These are phyloP conservation scores for Lepidurus packardi DNA, from an alignment of 1,140 invertebrate species.

Conservation along the genomic window DNA sequence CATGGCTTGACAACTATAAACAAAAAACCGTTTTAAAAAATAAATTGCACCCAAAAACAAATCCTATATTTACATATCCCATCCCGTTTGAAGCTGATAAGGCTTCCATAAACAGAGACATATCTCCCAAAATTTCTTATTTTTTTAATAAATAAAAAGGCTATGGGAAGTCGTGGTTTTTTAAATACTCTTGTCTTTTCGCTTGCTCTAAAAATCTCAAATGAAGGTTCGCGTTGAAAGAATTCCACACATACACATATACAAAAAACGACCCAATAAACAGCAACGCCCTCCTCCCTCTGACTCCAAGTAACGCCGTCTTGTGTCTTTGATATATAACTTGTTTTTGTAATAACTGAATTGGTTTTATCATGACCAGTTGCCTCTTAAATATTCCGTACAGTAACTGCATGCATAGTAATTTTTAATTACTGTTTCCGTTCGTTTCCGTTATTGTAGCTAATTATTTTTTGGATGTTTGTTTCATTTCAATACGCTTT, in stretches of 20 bases:
- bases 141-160: neutral
- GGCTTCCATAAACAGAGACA: neutral
- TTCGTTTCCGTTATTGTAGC: conserved; percentile 31
- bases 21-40: neutral
- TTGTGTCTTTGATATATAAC: conserved; percentile 36
- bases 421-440: conserved; percentile 19
- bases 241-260: neutral
- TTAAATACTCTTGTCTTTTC: neutral
- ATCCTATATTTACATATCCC: neutral
- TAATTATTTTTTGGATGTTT: conserved; percentile 30
- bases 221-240: neutral
- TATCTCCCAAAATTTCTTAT: neutral
- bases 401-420: neutral
- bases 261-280: conserved; percentile 10
- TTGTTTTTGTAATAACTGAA: conserved; percentile 36
- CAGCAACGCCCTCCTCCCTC: conserved; percentile 41
- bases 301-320: conserved; percentile 48
- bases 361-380: conserved; percentile 27
- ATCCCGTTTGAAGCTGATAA: neutral
- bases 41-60: neutral
- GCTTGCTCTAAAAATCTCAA: neutral
- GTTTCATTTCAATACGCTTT: neutral
- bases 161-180: neutral
- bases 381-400: conserved; percentile 6
- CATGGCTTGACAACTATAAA: conserved; percentile 2